Evolutionary conservation across 1,140 invertebrate species (phyloP).

Genomic region (Babylonia areolata): DNA sequence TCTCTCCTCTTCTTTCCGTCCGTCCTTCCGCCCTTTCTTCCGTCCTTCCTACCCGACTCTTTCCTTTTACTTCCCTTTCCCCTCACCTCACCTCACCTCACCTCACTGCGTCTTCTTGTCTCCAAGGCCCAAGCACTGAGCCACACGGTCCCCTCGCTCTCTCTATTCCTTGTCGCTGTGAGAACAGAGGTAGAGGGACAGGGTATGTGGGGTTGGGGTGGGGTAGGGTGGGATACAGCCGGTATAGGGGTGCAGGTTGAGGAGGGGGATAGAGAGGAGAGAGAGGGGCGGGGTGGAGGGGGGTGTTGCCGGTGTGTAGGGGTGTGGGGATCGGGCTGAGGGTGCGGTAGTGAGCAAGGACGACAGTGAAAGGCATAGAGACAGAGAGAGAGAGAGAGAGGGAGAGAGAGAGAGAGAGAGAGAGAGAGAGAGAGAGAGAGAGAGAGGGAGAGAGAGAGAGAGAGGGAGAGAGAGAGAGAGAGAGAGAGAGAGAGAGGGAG

Average conservation of each 20-base stretch:
- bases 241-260: background rate
- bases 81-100: too few species aligned
- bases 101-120: too few species aligned
- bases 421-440: background rate
- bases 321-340: too few species aligned
- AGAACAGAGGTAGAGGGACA: background rate
- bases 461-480: background rate
- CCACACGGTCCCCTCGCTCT: too few species aligned
- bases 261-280: background rate
- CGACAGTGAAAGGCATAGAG: background rate
- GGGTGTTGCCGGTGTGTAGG: too few species aligned
- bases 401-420: background rate
- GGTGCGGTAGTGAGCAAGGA: too few species aligned
- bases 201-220: background rate
- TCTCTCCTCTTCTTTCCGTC: conserved; percentile 8
- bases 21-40: too few species aligned
- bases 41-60: too few species aligned
- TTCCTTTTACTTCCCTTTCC: too few species aligned
- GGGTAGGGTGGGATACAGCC: background rate
- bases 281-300: background rate
- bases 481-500: background rate
- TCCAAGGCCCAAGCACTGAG: background rate
- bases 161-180: too few species aligned
- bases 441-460: background rate
- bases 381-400: background rate